Base-by-base conservation (phyloP, 2,888 invertebrate species). In the Argyresthia goedartella region DNA sequence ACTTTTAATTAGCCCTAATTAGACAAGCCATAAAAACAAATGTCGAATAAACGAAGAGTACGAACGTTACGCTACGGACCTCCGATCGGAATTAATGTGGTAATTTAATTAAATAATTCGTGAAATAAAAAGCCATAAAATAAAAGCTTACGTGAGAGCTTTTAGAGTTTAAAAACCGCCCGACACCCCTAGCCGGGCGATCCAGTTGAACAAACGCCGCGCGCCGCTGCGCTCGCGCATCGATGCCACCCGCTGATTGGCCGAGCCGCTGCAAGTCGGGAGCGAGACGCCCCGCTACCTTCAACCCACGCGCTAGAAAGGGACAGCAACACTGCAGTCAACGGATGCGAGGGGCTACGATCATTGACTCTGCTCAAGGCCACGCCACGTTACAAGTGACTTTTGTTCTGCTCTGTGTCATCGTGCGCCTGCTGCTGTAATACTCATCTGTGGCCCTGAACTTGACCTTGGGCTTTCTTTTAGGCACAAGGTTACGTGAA, bases 301-400 rank as follows among this genome's bases (percentile, higher is more conserved):
- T 71, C 65, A 65, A 25, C 6, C 67, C 69, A 65, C 65, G 64
- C 59, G 75, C 54, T 66, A 52, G 74, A 80, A 56, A 54, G 76
- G 63, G 73, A 71, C 57, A 56, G 66, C 33, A 10, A 52, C 59
- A 66, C 59, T 77, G 78, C 80, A 78, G 63, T 69, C 76, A 74
- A 66, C 82, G 84, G 84, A 81, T 81, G 81, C 80, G 73, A 82
- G 81, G 81, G 82, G 76, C 76, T 67, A 76, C 82, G 85, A 81
- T 72, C 85, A 76, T 81, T 86, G 85, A 85, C 85, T 84, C 65
- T 71, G 69, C 67, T 76, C 85, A 85, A 86, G 85, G 85, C 81
- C 82, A 81, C 64, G 85, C 81, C 82, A 81, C 64, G 66, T 63
- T 44, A 57, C 73, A 66, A 73, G 78, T 71, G 60, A 71, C 71